Evolutionary conservation across 1,140 invertebrate species (phyloP), one percentile per base, ranked within the genome.

Genomic region (Chionoecetes opilio): DNA sequence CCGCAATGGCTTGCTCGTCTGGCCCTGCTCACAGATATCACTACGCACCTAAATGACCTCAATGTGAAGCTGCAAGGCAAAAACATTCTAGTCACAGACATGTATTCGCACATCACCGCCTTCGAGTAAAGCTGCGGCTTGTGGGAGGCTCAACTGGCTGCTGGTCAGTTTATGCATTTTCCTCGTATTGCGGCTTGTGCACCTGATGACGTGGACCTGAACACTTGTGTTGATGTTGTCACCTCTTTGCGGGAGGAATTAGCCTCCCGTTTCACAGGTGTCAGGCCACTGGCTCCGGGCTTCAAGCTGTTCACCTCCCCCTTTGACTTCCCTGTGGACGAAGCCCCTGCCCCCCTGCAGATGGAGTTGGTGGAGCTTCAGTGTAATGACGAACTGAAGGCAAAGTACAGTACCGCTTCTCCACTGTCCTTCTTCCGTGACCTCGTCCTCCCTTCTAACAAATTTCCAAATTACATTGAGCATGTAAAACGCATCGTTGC

Each of bases 21-120:
- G 37, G 26, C 34, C 35, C 14, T n/a, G 9, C 41, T 91, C 5
- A 53, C 41, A 29, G 89, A 88, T 35, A 88, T 88, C 86, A 88
- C 86, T 31, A 34, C 86, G 6, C 93, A 94, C 85, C 14, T 94
- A 46, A 93, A 93, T 91, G 75, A n/a, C 46, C 29, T 95, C 26
- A 95, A 95, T 75, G 6, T 95, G 37, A 38, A 95, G 90, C 35
- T 95, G 31, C 94, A 95, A 92, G 94, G 91, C 17, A 93, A 92
- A 53, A n/a, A 95, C 0, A 53, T 53, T 6, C 94, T 93, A 41
- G 53, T 93, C 5, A 91, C 35, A 91, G 53, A 93, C n/a, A 93
- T 93, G 86, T 31, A n/a, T 63, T 29, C 26, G 14, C 5, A 89
- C 3, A 85, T 93, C n/a, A 93, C 63, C 38, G 75, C 86, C 38